A percentile compares a stretch with the other conserved stretches of the same genome.
Conservation (phyloP, 2,888 invertebrate genomes). For the Heteropelma amictum region DNA sequence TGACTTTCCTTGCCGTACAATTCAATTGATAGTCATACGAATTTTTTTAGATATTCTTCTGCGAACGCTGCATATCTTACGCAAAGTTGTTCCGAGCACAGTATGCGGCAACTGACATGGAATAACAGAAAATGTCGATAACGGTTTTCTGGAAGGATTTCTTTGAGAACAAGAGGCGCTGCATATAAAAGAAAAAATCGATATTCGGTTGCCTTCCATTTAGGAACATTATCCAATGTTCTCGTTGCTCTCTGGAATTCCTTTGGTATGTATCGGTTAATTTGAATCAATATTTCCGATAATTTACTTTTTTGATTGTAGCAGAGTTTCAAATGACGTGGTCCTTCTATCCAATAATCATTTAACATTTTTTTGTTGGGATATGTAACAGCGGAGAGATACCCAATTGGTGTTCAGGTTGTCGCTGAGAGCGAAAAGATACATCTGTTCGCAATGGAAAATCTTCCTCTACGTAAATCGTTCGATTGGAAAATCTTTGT, state of each 20-base stretch:
- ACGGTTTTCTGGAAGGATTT: not conserved
- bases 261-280: not conserved
- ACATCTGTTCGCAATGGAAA: not conserved
- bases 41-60: not conserved
- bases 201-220: constrained; percentile 13
- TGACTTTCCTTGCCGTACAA: not conserved
- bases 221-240: not conserved
- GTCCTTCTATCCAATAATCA: not conserved
- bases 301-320: not conserved
- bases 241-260: constrained; percentile 9
- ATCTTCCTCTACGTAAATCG: not conserved
- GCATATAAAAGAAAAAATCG: not conserved
- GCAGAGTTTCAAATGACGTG: not conserved
- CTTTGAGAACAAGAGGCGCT: not conserved
- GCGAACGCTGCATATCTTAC: not conserved
- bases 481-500: not conserved
- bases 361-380: constrained; percentile 1
- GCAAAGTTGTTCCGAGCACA: not conserved
- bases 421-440: not conserved
- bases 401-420: not conserved
- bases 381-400: not conserved
- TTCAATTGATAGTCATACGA: not conserved
- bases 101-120: not conserved
- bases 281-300: not conserved
- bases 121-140: not conserved